These are phyloP conservation scores for Chorisops tibialis DNA, from an alignment of 2,888 invertebrate genomes.

Conservation along the genomic window DNA sequence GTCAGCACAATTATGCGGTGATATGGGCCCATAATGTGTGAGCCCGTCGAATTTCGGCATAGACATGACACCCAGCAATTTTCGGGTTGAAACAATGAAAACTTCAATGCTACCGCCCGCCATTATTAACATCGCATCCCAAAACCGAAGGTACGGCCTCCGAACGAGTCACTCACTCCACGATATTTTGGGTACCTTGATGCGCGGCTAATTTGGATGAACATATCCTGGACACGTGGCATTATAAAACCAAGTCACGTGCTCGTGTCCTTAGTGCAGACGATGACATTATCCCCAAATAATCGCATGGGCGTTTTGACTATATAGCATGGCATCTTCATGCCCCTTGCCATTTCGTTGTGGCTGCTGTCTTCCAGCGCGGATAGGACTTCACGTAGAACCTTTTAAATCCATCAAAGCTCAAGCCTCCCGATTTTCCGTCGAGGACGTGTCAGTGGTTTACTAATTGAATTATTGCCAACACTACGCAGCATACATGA, in stretches of 20 bases:
- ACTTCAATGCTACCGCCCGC: too few species aligned
- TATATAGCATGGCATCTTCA: too few species aligned
- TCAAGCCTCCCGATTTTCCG: background rate
- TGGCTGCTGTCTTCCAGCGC: background rate
- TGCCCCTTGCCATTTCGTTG: constrained; percentile 2
- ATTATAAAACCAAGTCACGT: constrained; percentile 29
- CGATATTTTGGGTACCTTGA: background rate
- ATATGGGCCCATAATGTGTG: background rate
- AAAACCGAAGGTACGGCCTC: too few species aligned
- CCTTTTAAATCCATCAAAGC: constrained; percentile 5
- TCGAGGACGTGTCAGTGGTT: constrained; percentile 23
- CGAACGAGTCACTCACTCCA: background rate
- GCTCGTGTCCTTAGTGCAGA: constrained; percentile 21
- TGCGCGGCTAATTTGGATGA: constrained; percentile 26
- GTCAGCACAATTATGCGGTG: constrained; percentile 31
- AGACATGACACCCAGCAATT: background rate
- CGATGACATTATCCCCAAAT: constrained; percentile 27
- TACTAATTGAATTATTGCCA: constrained; percentile 24
- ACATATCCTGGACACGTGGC: constrained; percentile 27
- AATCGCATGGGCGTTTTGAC: constrained; percentile 31
- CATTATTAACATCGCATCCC: background rate
- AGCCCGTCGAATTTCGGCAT: background rate
- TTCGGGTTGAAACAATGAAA: background rate
- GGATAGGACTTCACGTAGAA: background rate
- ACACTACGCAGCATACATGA: constrained; percentile 1